Evolutionary conservation across 2,888 invertebrate genomes (phyloP), one percentile per base, ranked within the genome.

Genomic region (Drosophila paucipuncta): DNA sequence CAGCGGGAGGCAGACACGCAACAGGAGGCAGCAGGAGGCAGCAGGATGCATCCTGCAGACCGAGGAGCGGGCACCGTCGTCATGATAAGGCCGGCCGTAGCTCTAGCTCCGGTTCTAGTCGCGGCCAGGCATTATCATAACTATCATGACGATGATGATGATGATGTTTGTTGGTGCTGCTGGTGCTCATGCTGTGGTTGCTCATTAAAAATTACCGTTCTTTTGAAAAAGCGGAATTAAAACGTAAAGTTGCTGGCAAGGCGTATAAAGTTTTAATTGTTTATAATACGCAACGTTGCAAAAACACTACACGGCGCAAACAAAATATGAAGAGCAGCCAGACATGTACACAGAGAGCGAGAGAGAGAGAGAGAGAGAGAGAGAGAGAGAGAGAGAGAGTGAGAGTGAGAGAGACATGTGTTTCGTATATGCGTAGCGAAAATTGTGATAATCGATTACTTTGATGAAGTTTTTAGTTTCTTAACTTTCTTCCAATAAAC

Each of bases 151-250:
- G 35, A 49, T 55, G 16, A 59, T 50, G 35, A 49, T 55, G 16
- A 59, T 50, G 11, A 35, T 53, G 16, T 54, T 39, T 53, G 57
- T 25, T 61, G 49, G 25, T 63, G 33, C 33, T 47, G 69, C n/a
- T 28, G 52, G 22, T 57, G 43, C 28, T 35, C 49, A 31, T 22
- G 62, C 73, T 78, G 73, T 58, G 79, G 73, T 58, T 77, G 74
- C 86, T 91, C 91, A 87, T 87, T 87, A 91, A 87, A 90, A 87
- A 91, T 87, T 91, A 91, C 90, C 91, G 89, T 88, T 87, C 88
- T 88, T 85, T 88, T 85, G 89, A 78, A 76, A 82, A 70, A 74
- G 83, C 76, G 85, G 89, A 90, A 86, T 91, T 91, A 85, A 90
- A 91, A 88, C 73, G 77, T 79, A 75, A 88, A 90, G 80, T 88